These are phyloP conservation scores for Pharmacophagus antenor DNA, from an alignment of 2,888 invertebrate species.

Conservation along the genomic window DNA sequence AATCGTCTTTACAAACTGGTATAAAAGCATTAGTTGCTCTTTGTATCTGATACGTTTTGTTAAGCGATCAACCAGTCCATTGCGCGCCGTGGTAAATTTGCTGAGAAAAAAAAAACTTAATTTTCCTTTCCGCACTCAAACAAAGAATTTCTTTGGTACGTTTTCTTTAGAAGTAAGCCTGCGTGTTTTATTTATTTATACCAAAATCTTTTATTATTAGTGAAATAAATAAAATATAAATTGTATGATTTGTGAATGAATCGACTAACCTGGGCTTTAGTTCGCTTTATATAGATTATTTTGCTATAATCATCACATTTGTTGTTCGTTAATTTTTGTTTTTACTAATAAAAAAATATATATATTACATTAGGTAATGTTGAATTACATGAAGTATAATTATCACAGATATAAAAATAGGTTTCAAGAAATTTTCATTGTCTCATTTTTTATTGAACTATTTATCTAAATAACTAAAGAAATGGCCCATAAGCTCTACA, in stretches of 20 bases:
- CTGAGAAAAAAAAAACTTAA: not conserved
- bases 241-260: not conserved
- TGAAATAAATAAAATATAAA: not conserved
- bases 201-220: not conserved
- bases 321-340: too few species aligned
- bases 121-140: not conserved
- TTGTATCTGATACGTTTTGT: constrained; percentile 31
- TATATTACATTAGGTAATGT: too few species aligned
- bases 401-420: too few species aligned
- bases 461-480: too few species aligned
- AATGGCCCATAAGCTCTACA: too few species aligned
- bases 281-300: too few species aligned
- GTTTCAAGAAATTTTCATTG: too few species aligned
- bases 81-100: not conserved
- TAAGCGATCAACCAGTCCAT: constrained; percentile 25
- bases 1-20: constrained; percentile 40
- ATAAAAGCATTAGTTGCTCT: constrained; percentile 33
- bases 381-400: too few species aligned
- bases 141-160: not conserved
- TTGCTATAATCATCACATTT: too few species aligned
- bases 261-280: not conserved
- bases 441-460: too few species aligned
- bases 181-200: not conserved
- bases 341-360: too few species aligned
- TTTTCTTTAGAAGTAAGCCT: not conserved